Base-by-base conservation (phyloP, 2,113 vertebrate species). In the Ciconia boyciana region DNA sequence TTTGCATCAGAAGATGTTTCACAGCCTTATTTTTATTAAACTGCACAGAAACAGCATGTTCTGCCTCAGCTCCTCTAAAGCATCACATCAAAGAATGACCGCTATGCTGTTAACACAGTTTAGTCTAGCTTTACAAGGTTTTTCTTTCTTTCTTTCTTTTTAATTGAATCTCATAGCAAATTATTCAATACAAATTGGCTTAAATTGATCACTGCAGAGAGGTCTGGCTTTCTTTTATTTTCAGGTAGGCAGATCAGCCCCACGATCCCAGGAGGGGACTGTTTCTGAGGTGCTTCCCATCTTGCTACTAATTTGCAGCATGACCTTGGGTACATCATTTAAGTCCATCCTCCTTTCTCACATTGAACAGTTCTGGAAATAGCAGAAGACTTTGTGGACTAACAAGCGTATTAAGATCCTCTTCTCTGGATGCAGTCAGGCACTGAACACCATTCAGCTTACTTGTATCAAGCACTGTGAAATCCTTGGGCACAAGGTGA, bases 181-280 rank as follows among this genome's bases (percentile, higher is more conserved):
- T 61, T 41, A 6, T 66, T 87, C 29, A 62, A 44, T 41, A 39
- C 22, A 75, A 86, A 79, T 68, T 61, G 21, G 4, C 69, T 93
- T 84, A 64, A 84, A 62, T 9, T 69, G 31, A 8, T 64, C 81
- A 46, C 39, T 62, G 62, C 64, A 65, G 58, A 91, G 57, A 89
- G 26, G 11, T 64, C 49, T 74, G 75, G 9, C 34, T 92, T 66
- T 32, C 82, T 89, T 95, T 84, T 43, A 7, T 74, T 86, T 88
- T 58, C 52, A 68, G 90, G 54, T 6, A 75, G 71, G 51, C 28
- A 84, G 28, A 54, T 54, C 13, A 72, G 11, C 44, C 46, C 18
- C 29, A 31, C 0, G 0, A 28, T 62, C 32, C 16, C 43, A 34
- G 34, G 21, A 71, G 14, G 11, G 22, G 9, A 36, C 36, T 0